These are phyloP conservation scores for Takifugu bimaculatus DNA, from an alignment of 2,113 vertebrate genomes.

Conservation along the genomic window DNA sequence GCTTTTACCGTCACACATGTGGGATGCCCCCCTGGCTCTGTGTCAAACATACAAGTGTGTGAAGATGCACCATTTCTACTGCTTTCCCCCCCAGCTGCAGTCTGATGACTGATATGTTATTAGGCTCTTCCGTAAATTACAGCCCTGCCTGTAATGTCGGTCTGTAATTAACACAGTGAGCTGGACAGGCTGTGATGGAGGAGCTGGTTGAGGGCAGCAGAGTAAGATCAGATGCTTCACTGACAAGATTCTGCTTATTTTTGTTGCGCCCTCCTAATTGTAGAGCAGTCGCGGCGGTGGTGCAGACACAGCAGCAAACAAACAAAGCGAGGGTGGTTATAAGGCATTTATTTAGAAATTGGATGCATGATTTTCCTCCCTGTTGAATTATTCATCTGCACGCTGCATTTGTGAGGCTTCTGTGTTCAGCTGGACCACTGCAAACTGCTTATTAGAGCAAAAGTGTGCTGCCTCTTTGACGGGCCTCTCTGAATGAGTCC, in stretches of 20 bases:
- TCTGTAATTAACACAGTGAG: conserved; percentile 22
- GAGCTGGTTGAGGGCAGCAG: conserved; percentile 2
- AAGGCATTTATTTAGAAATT: conserved; percentile 17
- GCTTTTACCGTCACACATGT: conserved; percentile 39
- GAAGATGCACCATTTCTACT: conserved; percentile 10
- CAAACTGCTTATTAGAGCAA: conserved; percentile 53
- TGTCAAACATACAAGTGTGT: conserved; percentile 10
- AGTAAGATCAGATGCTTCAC: not conserved
- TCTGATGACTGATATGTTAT: conserved; percentile 30
- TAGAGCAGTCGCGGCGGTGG: not conserved
- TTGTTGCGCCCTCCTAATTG: conserved; percentile 14
- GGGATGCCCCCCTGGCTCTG: conserved; percentile 6
- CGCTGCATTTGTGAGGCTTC: conserved; percentile 35
- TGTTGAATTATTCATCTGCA: conserved; percentile 52
- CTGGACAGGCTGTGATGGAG: not conserved
- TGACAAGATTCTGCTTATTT: not conserved
- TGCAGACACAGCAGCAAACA: conserved; percentile 1
- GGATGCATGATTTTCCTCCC: conserved; percentile 31
- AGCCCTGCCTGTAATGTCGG: conserved; percentile 16
- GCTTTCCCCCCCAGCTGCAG: not conserved
- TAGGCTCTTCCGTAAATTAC: conserved; percentile 16
- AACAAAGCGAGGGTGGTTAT: conserved; percentile 22
- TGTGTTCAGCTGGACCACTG: conserved; percentile 36
- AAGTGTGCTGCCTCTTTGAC: conserved; percentile 49
- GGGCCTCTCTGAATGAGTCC: conserved; percentile 47